Conservation (phyloP, 2,113 vertebrate genomes). For the Tragelaphus buxtoni region DNA sequence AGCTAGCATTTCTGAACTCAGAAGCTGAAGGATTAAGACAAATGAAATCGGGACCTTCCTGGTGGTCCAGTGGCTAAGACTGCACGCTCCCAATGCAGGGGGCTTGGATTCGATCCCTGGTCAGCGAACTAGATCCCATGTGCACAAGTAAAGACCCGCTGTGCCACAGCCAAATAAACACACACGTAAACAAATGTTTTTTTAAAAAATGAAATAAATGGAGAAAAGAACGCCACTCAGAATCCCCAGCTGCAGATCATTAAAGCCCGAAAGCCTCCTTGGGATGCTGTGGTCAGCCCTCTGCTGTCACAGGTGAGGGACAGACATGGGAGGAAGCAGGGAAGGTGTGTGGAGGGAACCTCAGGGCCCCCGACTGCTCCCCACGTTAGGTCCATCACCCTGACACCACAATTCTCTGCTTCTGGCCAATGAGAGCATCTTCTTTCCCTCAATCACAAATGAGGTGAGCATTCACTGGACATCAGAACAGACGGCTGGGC, state of each 20-base stretch:
- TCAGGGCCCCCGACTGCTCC: background rate
- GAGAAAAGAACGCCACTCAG: background rate
- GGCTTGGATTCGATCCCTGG: background rate
- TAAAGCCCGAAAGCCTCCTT: background rate
- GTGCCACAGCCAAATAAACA: background rate
- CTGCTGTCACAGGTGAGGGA: background rate
- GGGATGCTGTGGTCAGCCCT: rapidly evolving
- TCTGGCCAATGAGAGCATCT: background rate
- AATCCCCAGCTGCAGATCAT: background rate
- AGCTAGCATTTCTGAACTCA: background rate
- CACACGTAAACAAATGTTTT: background rate
- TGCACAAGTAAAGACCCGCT: background rate
- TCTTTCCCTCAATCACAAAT: background rate
- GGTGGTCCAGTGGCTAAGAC: background rate
- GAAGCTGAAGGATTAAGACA: background rate
- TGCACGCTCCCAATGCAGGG: background rate
- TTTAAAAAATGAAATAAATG: background rate
- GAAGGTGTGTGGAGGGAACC: rapidly evolving
- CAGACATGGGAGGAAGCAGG: background rate
- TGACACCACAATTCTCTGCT: rapidly evolving
- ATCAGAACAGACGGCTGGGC: background rate
- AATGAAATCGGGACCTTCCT: background rate
- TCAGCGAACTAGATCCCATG: background rate
- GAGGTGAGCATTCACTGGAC: background rate
- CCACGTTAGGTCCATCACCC: background rate